Percentiles rank a stretch among this genome's conserved stretches.
Conservation (phyloP, 2,888 invertebrate genomes). For the Blera fallax region DNA sequence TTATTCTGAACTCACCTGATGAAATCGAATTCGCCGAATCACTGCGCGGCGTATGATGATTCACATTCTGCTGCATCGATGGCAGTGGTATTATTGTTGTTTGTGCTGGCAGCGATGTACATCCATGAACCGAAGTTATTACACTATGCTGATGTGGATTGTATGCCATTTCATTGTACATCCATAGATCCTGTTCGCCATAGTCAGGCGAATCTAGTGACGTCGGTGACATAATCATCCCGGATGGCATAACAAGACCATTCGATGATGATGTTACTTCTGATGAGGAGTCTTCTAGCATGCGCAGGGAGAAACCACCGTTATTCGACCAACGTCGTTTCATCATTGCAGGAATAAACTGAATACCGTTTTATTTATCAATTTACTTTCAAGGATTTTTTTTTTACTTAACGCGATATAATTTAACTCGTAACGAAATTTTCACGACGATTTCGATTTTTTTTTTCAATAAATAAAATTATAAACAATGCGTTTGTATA, state of each 20-base stretch:
- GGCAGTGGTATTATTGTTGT: slow-evolving; percentile 84
- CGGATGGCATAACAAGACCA: slow-evolving; percentile 85
- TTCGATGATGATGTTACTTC: slow-evolving; percentile 88
- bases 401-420: slow-evolving; percentile 2
- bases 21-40: slow-evolving; percentile 82
- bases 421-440: not conserved
- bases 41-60: slow-evolving; percentile 80
- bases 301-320: slow-evolving; percentile 86
- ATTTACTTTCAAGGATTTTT: slow-evolving; percentile 74
- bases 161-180: slow-evolving; percentile 84
- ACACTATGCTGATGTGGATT: slow-evolving; percentile 81
- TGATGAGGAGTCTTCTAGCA: slow-evolving; percentile 89
- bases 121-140: slow-evolving; percentile 82
- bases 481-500: slow-evolving; percentile 21
- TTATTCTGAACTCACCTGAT: slow-evolving; percentile 79
- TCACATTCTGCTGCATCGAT: slow-evolving; percentile 76
- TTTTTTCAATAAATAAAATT: slow-evolving; percentile 28
- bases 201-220: slow-evolving; percentile 89
- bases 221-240: slow-evolving; percentile 90
- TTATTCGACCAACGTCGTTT: slow-evolving; percentile 91
- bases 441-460: not conserved
- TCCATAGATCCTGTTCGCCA: slow-evolving; percentile 91
- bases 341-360: slow-evolving; percentile 82
- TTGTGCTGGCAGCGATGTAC: slow-evolving; percentile 82
- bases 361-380: slow-evolving; percentile 62